phyloP scores from a whole-genome alignment of 2,797 vertebrate genomes.

The Erpetoichthys calabaricus region DNA sequence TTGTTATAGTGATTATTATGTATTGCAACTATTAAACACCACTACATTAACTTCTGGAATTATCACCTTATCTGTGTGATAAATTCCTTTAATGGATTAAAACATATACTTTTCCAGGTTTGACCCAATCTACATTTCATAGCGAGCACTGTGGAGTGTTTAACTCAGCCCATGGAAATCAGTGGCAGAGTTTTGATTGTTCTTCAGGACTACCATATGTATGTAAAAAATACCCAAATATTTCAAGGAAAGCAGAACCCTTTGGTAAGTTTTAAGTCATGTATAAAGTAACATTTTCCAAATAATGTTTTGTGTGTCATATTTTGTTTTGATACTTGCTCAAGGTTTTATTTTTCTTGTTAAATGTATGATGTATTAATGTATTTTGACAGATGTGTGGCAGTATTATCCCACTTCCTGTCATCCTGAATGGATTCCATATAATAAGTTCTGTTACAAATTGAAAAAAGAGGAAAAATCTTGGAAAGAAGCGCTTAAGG shows the following conservation, averaged over 20 bases:
- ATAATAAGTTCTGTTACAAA: slow-evolving; percentile 69
- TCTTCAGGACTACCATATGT: slow-evolving; percentile 71
- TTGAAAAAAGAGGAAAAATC: slow-evolving; percentile 43
- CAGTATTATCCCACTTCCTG: slow-evolving; percentile 67
- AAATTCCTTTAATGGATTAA: slow-evolving; percentile 14
- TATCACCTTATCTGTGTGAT: too few species aligned
- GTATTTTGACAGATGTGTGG: slow-evolving; percentile 59
- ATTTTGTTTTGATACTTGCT: slow-evolving; percentile 19
- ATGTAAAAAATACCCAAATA: slow-evolving; percentile 73
- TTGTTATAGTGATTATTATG: too few species aligned
- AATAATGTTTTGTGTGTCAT: not conserved
- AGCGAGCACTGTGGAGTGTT: slow-evolving; percentile 65
- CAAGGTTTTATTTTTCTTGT: not conserved
- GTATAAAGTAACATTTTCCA: slow-evolving; percentile 6
- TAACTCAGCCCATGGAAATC: slow-evolving; percentile 39
- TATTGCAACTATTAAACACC: too few species aligned
- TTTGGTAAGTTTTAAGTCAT: slow-evolving; percentile 46
- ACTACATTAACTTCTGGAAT: too few species aligned
- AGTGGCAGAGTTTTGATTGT: slow-evolving; percentile 68
- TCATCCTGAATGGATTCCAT: slow-evolving; percentile 61
- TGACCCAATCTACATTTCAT: slow-evolving; percentile 37
- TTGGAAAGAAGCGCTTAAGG: slow-evolving; percentile 60
- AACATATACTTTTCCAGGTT: slow-evolving; percentile 41
- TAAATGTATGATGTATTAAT: not conserved
- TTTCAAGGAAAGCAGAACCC: slow-evolving; percentile 39